phyloP scores from a whole-genome alignment of 2,888 invertebrate species.

The Leistus spinibarbis region DNA sequence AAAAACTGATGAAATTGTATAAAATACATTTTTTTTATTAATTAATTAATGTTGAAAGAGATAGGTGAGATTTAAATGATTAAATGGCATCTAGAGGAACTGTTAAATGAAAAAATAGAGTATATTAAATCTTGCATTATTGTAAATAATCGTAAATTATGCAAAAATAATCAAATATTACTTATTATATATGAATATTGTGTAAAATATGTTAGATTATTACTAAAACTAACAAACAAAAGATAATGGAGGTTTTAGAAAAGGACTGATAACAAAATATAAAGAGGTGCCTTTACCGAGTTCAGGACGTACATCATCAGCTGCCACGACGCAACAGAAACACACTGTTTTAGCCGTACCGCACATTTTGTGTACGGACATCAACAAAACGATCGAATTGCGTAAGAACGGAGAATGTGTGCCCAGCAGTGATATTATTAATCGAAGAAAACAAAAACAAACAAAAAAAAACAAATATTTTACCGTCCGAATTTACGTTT shows the following conservation, averaged over 20 bases:
- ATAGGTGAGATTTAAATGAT: background rate
- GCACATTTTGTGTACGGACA: no score
- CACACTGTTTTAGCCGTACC: no score
- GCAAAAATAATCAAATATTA: background rate
- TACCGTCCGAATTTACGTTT: background rate
- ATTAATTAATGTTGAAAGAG: conserved; percentile 49
- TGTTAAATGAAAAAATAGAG: background rate
- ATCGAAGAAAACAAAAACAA: no score
- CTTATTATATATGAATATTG: background rate
- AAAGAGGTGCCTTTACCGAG: conserved; percentile 54
- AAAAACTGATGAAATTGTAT: conserved; percentile 13
- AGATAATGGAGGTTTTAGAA: no score
- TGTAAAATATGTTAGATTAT: no score
- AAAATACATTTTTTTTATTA: conserved; percentile 52
- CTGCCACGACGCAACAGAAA: background rate
- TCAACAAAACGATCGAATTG: no score
- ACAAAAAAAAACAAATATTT: background rate
- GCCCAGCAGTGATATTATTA: background rate
- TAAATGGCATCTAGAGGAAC: conserved; percentile 53
- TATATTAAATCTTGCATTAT: conserved; percentile 50
- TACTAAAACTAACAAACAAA: no score
- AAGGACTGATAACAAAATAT: conserved; percentile 53
- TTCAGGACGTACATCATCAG: background rate
- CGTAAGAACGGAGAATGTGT: no score
- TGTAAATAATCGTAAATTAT: conserved; percentile 44